Percentiles rank a stretch among this genome's conserved stretches.
phyloP scores from a whole-genome alignment of 1,140 invertebrate species.

The Mercenaria mercenaria region DNA sequence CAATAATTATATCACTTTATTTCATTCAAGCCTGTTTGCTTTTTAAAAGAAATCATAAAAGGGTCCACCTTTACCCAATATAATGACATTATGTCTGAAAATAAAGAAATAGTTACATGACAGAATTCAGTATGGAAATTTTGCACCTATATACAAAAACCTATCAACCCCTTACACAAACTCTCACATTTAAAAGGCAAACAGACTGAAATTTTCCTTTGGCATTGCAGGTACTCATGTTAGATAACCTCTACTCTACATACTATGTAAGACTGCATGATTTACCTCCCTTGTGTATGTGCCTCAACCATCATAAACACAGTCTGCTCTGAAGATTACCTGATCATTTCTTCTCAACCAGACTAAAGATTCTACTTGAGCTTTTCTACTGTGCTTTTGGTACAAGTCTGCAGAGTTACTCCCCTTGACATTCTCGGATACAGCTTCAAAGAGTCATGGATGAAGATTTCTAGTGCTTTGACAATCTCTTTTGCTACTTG shows the following conservation, averaged over 20 bases:
- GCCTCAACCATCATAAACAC: background rate
- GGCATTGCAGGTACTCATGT: conserved; percentile 59
- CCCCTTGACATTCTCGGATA: background rate
- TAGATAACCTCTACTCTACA: conserved; percentile 47
- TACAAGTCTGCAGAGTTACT: conserved; percentile 16
- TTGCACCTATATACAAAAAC: background rate
- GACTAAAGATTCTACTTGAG: conserved; percentile 1
- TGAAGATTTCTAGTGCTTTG: background rate
- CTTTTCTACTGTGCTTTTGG: background rate
- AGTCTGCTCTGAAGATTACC: background rate
- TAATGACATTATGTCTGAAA: no score
- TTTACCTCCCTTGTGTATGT: conserved; percentile 52
- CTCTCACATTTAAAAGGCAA: conserved; percentile 52
- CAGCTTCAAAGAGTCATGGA: background rate
- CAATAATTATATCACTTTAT: no score
- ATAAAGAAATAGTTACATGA: no score
- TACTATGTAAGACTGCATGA: conserved; percentile 39
- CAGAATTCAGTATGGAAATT: no score
- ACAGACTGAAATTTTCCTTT: conserved; percentile 62
- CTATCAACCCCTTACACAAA: background rate
- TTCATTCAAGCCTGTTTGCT: conserved; percentile 5
- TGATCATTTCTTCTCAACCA: background rate
- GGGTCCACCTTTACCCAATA: no score
- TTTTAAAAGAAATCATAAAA: conserved; percentile 2
- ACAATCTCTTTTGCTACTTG: background rate